Conservation (phyloP, 2,797 vertebrate species). For the Mormyrops boulengeri region DNA sequence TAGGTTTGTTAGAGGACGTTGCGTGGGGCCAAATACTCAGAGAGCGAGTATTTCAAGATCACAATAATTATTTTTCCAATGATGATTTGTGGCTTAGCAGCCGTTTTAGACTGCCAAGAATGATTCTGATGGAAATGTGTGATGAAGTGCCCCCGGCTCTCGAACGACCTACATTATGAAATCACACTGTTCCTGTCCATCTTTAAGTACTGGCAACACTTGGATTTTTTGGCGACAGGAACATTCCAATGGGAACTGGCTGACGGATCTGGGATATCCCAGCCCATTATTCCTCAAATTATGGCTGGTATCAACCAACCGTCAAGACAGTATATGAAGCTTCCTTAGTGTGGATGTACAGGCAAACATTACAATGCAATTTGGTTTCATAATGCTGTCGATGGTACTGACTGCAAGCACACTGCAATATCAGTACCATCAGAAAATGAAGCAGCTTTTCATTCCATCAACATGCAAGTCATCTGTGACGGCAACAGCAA, state of each 20-base stretch:
- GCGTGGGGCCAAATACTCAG: background rate
- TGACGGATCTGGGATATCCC: background rate
- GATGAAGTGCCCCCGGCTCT: background rate
- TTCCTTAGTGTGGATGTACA: background rate
- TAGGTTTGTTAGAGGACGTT: background rate
- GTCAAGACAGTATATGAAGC: background rate
- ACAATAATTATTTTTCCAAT: background rate
- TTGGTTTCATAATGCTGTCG: background rate
- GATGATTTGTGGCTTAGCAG: background rate
- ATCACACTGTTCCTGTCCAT: background rate
- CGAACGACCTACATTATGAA: background rate
- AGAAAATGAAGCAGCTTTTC: background rate
- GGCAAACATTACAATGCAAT: background rate
- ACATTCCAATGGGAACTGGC: background rate
- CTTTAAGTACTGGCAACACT: background rate
- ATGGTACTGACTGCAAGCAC: background rate
- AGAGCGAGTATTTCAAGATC: background rate
- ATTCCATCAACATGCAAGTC: background rate
- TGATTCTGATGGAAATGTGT: background rate
- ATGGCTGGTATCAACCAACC: background rate
- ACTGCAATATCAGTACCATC: background rate
- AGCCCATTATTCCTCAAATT: background rate
- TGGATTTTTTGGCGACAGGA: background rate
- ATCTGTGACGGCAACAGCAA: background rate
- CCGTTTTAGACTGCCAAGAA: background rate